These are phyloP conservation scores for Calosoma granatense DNA, from an alignment of 1,140 invertebrate species.

Conservation along the genomic window DNA sequence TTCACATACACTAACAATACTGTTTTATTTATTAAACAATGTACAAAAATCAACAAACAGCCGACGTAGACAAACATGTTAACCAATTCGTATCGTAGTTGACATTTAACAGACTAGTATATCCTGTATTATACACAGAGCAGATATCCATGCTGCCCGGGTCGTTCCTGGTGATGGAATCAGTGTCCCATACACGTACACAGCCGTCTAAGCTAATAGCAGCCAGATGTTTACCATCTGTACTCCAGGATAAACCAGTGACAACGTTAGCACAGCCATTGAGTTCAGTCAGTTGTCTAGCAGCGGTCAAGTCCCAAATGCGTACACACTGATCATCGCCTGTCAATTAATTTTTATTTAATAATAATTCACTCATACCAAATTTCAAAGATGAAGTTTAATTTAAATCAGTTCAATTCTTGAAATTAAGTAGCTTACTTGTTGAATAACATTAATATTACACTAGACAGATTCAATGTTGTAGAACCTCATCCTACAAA, in stretches of 20 bases:
- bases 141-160: not conserved
- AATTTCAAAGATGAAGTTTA: too few species aligned
- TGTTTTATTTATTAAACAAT: not conserved
- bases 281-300: constrained; percentile 47
- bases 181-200: constrained; percentile 47
- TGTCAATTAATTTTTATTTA: constrained; percentile 8
- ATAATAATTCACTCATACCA: too few species aligned
- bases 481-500: too few species aligned
- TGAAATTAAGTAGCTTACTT: too few species aligned
- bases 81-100: constrained; percentile 1
- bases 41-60: not conserved
- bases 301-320: constrained; percentile 59
- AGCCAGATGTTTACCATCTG: constrained; percentile 47
- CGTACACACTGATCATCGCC: constrained; percentile 52
- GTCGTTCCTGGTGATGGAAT: constrained; percentile 27
- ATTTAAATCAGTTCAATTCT: too few species aligned
- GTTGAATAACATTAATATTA: too few species aligned
- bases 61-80: not conserved
- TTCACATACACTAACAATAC: too few species aligned
- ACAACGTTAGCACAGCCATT: constrained; percentile 50
- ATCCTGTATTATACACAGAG: not conserved
- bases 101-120: not conserved
- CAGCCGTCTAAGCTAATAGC: constrained; percentile 49
- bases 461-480: too few species aligned
- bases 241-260: constrained; percentile 50